Evolutionary conservation across 2,797 vertebrate genomes (phyloP).

Genomic region (Adelosebastes latens): DNA sequence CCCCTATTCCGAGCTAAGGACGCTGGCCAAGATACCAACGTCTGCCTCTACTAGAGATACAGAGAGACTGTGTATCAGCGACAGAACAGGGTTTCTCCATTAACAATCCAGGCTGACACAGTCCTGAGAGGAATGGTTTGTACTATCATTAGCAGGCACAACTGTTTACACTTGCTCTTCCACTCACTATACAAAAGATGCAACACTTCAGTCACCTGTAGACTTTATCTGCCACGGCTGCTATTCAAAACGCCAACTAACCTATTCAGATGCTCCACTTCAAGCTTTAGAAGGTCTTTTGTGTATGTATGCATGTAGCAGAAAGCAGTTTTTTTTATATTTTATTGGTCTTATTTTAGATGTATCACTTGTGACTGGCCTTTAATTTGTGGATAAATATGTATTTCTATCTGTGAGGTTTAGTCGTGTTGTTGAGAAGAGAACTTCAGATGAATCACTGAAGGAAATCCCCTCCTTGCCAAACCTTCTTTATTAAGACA

Average conservation of each 20-base stretch:
- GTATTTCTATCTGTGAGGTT: neutral
- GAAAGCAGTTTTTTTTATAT: neutral
- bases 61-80: neutral
- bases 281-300: neutral
- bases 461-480: neutral
- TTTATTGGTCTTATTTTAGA: neutral
- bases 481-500: neutral
- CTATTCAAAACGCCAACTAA: neutral
- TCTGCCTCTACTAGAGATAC: slow-evolving; percentile 6
- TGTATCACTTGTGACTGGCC: neutral
- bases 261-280: neutral
- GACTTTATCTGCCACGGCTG: neutral
- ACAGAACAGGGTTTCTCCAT: slow-evolving; percentile 14
- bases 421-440: neutral
- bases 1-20: slow-evolving; percentile 12
- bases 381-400: neutral
- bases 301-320: neutral
- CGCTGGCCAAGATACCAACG: slow-evolving; percentile 12
- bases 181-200: neutral
- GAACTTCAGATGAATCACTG: neutral
- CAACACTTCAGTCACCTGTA: neutral
- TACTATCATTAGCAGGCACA: slow-evolving; percentile 4
- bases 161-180: neutral
- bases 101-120: slow-evolving; percentile 18
- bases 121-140: slow-evolving; percentile 8